Percentiles rank a stretch among this genome's conserved stretches.
phyloP scores from a whole-genome alignment of 2,888 invertebrate species.

The Meiosimyza decipiens region DNA sequence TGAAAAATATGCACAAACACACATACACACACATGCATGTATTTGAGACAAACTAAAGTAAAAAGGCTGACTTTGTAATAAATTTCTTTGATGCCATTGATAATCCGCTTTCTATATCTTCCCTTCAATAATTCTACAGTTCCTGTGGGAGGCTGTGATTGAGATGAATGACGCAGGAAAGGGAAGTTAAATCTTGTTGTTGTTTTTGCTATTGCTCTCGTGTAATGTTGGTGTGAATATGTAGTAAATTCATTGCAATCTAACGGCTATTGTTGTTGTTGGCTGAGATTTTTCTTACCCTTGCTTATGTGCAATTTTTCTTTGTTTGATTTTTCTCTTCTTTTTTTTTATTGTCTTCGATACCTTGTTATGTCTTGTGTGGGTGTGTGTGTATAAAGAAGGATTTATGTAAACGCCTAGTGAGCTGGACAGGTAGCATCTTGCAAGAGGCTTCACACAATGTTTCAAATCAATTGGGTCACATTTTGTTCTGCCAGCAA shows the following conservation, averaged over 20 bases:
- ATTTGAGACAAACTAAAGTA: slow-evolving; percentile 32
- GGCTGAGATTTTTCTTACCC: not conserved
- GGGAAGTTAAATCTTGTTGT: not conserved
- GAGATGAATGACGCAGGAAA: not conserved
- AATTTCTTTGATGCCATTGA: slow-evolving; percentile 40
- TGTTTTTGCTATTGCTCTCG: too few relatives aligned
- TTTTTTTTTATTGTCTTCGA: too few relatives aligned
- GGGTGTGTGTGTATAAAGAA: not conserved
- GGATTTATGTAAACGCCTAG: not conserved
- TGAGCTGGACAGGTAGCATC: too few relatives aligned
- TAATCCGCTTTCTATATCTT: slow-evolving; percentile 38
- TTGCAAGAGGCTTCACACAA: too few relatives aligned
- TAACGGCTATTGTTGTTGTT: slow-evolving; percentile 3
- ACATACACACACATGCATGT: not conserved
- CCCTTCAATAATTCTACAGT: not conserved
- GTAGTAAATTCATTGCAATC: not conserved
- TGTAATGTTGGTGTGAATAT: too few relatives aligned
- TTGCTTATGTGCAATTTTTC: too few relatives aligned
- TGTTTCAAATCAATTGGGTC: too few relatives aligned
- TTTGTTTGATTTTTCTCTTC: too few relatives aligned
- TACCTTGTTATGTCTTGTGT: too few relatives aligned
- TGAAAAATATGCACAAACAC: not conserved
- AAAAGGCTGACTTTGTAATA: slow-evolving; percentile 31
- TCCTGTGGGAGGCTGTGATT: too few relatives aligned
- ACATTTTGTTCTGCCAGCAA: too few relatives aligned